Evolutionary conservation across 2,888 invertebrate genomes (phyloP), one percentile per base, ranked within the genome.

Genomic region (Pseudeuparius sepicola): DNA sequence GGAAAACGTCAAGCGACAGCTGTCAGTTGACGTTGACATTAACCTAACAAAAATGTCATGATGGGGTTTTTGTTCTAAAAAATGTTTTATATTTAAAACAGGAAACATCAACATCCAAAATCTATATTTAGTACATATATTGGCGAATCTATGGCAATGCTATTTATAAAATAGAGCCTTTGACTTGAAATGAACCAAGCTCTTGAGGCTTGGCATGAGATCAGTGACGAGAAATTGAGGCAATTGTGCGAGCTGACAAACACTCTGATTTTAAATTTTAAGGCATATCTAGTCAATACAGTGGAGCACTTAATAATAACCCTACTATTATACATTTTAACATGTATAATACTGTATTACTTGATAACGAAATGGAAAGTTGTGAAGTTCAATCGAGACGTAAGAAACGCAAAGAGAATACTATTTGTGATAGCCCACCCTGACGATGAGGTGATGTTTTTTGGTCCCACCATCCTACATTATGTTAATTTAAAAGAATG

Each of bases 371-470:
- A 50, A 43, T 64, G 70, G 53, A 63, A 66, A 16, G 47, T 66
- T 17, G 59, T 70, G 25, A 64, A 65, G 1, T 62, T 71, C 45
- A 65, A 63, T 36, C 63, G 65, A 17, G 68, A 67, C 15, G 64
- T 71, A 9, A 61, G 68, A 20, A 59, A 67, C 24, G 65, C 70
- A 2, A 66, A 65, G 42, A 65, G 85, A 47, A 73, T 89, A 25
- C 63, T 96, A 16, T 59, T 97, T 33, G 78, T 96, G 2, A 85
- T 77, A 25, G 93, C 97, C 13, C 98, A 98, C 67, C 97, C 97
- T 10, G 97, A 98, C 61, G 97, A 98, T 60, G 97, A 98, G 60
- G 89, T 89, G 50, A 96, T 98, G 97, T 98, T 98, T 62, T 98
- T 98, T 61, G 89, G 92, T 1, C 98, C 98, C 11, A 74, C 85